Evolutionary conservation across 2,888 invertebrate species (phyloP).

Genomic region (Tortricodes alternella): DNA sequence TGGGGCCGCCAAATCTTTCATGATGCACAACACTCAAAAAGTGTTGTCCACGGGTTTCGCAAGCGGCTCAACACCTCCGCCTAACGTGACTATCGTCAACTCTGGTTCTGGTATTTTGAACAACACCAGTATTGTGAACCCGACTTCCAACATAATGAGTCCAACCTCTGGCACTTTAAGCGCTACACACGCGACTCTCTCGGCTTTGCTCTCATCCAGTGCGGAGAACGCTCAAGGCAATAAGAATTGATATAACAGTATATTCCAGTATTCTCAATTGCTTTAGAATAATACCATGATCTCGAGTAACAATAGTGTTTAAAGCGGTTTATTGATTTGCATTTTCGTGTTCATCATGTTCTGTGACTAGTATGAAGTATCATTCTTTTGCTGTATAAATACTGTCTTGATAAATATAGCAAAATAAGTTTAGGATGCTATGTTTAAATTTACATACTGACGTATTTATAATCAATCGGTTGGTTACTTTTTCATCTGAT

Average conservation of each 20-base stretch:
- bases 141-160: slow-evolving; percentile 56
- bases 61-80: slow-evolving; percentile 70
- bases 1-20: slow-evolving; percentile 72
- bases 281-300: slow-evolving; percentile 14
- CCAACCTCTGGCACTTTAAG: slow-evolving; percentile 70
- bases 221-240: slow-evolving; percentile 46
- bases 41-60: slow-evolving; percentile 74
- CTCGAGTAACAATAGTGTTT: slow-evolving; percentile 11
- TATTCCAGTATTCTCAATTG: slow-evolving; percentile 16
- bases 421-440: too few relatives aligned
- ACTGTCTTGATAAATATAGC: too few relatives aligned
- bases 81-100: slow-evolving; percentile 77
- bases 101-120: slow-evolving; percentile 63
- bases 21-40: slow-evolving; percentile 80
- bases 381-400: too few relatives aligned
- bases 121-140: slow-evolving; percentile 49
- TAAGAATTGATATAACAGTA: slow-evolving; percentile 35
- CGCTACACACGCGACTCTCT: slow-evolving; percentile 76
- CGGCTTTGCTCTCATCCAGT: slow-evolving; percentile 67
- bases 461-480: too few relatives aligned
- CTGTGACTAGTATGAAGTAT: too few relatives aligned
- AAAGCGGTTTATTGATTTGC: background rate
- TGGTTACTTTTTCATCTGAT: too few relatives aligned
- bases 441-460: too few relatives aligned
- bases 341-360: background rate